Evolutionary conservation across 2,797 vertebrate species (phyloP), one percentile per base, ranked within the genome.

Genomic region (Eurystomus glaucurus): DNA sequence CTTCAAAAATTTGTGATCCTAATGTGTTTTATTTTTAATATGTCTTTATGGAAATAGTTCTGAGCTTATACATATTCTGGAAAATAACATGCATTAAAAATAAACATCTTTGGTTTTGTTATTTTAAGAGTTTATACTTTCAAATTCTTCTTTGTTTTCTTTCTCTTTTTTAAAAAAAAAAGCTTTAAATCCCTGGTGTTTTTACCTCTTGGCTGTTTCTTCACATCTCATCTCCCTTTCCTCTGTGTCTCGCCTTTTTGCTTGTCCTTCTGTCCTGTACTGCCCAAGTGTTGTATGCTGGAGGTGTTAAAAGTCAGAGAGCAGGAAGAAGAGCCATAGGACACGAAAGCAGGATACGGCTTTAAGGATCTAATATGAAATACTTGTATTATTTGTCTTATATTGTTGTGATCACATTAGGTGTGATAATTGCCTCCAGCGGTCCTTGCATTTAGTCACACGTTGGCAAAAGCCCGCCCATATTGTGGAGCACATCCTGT

Each of bases 61-160:
- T 61, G n/a, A 75, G 52, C 43, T 37, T 23, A 62, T 81, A 37
- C 50, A 65, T 76, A 61, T 83, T 89, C 77, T 97, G 84, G 82
- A 77, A 97, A 95, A 93, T 93, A 88, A 95, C 88, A 72, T 93
- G 87, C 85, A 1, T 92, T 70, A n/a, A 57, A 75, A 94, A 52
- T 14, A 74, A 74, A 50, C 31, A 22, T 20, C 4, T 92, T 60
- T 57, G 8, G 43, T 87, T 62, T 86, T 81, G 9, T 55, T 62
- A 29, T 52, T 80, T 87, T 75, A 83, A 93, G 54, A 54, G 7
- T 57, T 82, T 72, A 55, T 79, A 28, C 14, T 60, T 84, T 61
- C 14, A 20, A 37, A 19, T 39, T 90, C 6, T 39, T 90, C 6
- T 29, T 21, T 35, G n/a, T 48, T 52, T 25, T 29, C 10, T 5